These are phyloP conservation scores for Simalia tracyae DNA, from an alignment of 2,797 vertebrate species.

Conservation along the genomic window DNA sequence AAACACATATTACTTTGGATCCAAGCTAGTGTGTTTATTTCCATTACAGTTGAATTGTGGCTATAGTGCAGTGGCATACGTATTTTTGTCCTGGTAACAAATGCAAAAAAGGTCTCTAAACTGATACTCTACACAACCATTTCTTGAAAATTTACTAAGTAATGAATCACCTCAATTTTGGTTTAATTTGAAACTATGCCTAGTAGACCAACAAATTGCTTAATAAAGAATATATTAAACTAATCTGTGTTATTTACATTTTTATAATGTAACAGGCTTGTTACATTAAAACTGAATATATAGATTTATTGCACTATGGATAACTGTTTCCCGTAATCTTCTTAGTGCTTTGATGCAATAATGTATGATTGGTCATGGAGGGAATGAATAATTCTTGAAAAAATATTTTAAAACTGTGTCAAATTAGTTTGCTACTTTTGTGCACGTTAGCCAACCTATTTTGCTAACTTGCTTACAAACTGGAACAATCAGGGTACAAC, in stretches of 20 bases:
- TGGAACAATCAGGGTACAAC: neutral
- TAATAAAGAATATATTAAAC: neutral
- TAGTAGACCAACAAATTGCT: neutral
- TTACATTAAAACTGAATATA: conserved; percentile 4
- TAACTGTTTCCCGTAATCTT: conserved; percentile 8
- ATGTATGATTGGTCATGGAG: neutral
- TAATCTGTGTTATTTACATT: neutral
- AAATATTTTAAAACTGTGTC: conserved; percentile 1
- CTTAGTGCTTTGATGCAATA: conserved; percentile 13
- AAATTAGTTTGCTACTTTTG: neutral
- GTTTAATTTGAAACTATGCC: conserved; percentile 7
- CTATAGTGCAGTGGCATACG: too few relatives aligned
- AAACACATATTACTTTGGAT: neutral
- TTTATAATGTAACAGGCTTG: conserved; percentile 1
- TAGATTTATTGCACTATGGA: neutral
- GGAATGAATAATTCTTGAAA: neutral
- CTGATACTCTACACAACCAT: neutral
- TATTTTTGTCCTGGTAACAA: neutral
- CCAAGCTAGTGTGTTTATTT: neutral
- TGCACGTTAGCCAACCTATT: neutral
- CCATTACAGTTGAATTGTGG: too few relatives aligned
- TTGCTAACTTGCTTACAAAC: neutral
- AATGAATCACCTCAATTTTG: neutral
- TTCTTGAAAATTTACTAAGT: neutral
- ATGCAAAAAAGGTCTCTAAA: neutral